Percentiles rank a stretch among this genome's conserved stretches.
phyloP scores from a whole-genome alignment of 2,113 vertebrate genomes.

The Istiophorus platypterus region DNA sequence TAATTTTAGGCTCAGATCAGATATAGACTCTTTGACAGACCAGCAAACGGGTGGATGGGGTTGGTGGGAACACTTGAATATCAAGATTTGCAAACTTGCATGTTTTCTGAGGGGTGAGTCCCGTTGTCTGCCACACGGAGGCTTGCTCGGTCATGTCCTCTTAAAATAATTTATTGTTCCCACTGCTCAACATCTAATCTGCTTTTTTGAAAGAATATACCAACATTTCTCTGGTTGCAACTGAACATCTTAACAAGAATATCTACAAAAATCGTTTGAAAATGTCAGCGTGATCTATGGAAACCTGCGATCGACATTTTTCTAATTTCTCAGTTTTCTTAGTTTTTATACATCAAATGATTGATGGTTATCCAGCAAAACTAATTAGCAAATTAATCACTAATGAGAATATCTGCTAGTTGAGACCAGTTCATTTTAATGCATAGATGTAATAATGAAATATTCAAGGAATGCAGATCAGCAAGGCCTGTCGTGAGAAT shows the following conservation, averaged over 20 bases:
- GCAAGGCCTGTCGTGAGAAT: neutral
- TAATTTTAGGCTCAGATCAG: neutral
- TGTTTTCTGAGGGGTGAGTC: constrained; percentile 7
- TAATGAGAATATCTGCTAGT: neutral
- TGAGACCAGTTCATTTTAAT: too few species aligned
- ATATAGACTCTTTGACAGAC: constrained; percentile 2
- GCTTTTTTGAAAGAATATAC: neutral
- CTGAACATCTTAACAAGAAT: too few species aligned
- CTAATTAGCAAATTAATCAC: neutral
- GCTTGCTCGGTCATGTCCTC: neutral
- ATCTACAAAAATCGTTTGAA: too few species aligned
- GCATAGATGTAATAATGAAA: too few species aligned
- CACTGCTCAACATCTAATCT: neutral
- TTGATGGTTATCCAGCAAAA: neutral
- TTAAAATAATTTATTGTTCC: neutral
- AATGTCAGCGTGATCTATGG: too few species aligned
- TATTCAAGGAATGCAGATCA: neutral
- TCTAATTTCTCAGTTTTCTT: neutral
- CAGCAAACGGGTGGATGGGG: neutral
- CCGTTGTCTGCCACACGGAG: neutral
- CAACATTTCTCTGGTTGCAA: neutral
- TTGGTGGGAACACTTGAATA: neutral
- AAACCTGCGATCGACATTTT: too few species aligned
- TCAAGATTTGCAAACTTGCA: constrained; percentile 15
- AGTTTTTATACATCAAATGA: neutral